phyloP scores from a whole-genome alignment of 2,113 vertebrate genomes.

The Fulmarus glacialis region DNA sequence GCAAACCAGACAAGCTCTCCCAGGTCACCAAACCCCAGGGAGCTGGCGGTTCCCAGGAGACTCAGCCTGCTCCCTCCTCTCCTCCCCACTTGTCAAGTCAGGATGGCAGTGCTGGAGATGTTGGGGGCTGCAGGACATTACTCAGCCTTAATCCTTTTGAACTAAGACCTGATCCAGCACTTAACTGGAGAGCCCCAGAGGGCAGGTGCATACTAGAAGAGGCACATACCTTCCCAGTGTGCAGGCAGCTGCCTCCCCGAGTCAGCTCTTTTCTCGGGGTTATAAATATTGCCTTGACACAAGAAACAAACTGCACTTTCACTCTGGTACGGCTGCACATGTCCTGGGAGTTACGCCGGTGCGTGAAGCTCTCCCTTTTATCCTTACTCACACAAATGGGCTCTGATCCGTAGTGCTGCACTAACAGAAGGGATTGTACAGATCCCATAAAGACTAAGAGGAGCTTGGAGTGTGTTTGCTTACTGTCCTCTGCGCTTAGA shows the following conservation, averaged over 20 bases:
- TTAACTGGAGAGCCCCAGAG: neutral
- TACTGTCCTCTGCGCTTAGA: neutral
- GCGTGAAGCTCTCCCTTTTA: neutral
- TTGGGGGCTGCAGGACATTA: neutral
- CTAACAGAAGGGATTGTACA: neutral
- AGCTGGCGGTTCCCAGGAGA: fast-evolving
- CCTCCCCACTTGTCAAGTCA: neutral
- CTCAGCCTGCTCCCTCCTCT: neutral
- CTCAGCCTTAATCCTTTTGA: neutral
- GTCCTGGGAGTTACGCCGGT: neutral
- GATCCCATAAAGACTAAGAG: neutral
- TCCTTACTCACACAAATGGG: fast-evolving
- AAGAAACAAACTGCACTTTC: neutral
- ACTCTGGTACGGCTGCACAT: fast-evolving
- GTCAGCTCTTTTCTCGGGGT: neutral
- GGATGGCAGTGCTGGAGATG: neutral
- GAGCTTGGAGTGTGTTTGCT: neutral
- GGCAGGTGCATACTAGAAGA: neutral
- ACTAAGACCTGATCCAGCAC: neutral
- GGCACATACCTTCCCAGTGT: neutral
- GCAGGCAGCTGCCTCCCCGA: neutral
- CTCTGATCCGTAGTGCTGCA: neutral
- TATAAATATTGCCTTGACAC: neutral
- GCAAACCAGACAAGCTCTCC: neutral
- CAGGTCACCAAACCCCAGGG: fast-evolving